phyloP scores from a whole-genome alignment of 2,888 invertebrate species.

The Rhagophthalmus giganteus region DNA sequence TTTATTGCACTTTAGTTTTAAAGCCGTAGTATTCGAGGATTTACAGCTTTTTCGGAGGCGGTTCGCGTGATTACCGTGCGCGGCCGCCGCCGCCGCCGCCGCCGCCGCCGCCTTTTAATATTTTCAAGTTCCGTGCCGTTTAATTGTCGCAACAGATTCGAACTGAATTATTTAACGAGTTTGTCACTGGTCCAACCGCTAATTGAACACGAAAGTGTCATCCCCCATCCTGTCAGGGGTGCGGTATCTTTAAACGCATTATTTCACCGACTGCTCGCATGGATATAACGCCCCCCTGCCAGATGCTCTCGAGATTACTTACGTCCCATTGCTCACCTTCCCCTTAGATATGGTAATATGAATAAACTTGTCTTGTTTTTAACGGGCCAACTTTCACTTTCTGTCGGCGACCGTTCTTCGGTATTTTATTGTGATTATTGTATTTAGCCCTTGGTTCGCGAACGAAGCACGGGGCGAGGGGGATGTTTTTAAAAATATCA shows the following conservation, averaged over 20 bases:
- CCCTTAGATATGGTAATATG: conserved; percentile 11
- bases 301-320: conserved; percentile 48
- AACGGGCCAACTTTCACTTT: too few species aligned
- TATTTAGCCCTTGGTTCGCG: too few species aligned
- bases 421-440: too few species aligned
- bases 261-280: conserved; percentile 45
- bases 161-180: conserved; percentile 35
- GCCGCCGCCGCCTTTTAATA: too few species aligned
- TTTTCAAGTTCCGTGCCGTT: too few species aligned
- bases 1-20: conserved; percentile 31
- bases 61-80: not conserved
- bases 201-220: conserved; percentile 28
- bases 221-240: conserved; percentile 41
- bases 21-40: conserved; percentile 3
- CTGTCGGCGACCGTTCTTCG: too few species aligned
- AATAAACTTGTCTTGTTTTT: too few species aligned
- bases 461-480: too few species aligned
- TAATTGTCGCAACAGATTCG: conserved; percentile 8
- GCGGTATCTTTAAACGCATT: conserved; percentile 48
- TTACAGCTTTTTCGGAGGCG: conserved; percentile 6
- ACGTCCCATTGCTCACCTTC: conserved; percentile 43
- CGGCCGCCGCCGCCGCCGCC: not conserved
- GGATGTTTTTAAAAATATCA: too few species aligned
- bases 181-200: conserved; percentile 19
- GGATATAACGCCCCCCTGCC: conserved; percentile 43